phyloP scores from a whole-genome alignment of 1,140 invertebrate genomes.

The Drosophila nasuta region DNA sequence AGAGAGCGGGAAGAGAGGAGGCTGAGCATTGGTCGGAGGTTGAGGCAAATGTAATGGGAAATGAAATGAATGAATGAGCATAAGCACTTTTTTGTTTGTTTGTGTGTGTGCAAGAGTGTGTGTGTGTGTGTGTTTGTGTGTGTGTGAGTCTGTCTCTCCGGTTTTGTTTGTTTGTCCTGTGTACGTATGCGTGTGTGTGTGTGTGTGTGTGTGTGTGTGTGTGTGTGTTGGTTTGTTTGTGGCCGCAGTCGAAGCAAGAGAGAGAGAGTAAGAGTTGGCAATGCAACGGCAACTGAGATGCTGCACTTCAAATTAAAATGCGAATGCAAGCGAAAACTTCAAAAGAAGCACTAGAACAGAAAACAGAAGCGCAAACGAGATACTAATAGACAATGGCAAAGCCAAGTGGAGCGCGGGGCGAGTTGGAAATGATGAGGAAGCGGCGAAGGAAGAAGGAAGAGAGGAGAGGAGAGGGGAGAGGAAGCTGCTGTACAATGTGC shows the following conservation, averaged over 20 bases:
- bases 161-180: slow-evolving; percentile 30
- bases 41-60: slow-evolving; percentile 75
- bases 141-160: slow-evolving; percentile 17
- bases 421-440: background rate
- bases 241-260: slow-evolving; percentile 47
- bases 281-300: slow-evolving; percentile 61
- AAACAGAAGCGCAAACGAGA: slow-evolving; percentile 82
- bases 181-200: slow-evolving; percentile 23
- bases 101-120: slow-evolving; percentile 23
- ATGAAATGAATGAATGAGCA: slow-evolving; percentile 84
- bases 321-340: slow-evolving; percentile 83
- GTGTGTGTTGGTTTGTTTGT: slow-evolving; percentile 51
- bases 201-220: slow-evolving; percentile 28
- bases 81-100: slow-evolving; percentile 81
- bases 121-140: slow-evolving; percentile 14
- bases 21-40: background rate
- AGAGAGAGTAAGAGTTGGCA: background rate
- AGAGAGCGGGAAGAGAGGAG: background rate
- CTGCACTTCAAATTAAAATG: slow-evolving; percentile 83
- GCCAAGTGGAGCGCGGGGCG: slow-evolving; percentile 11
- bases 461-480: background rate
- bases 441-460: background rate
- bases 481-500: slow-evolving; percentile 22
- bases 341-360: slow-evolving; percentile 83
- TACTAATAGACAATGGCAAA: slow-evolving; percentile 82